These are phyloP conservation scores for Synodontis membranacea DNA, from an alignment of 2,113 vertebrate species.

Conservation along the genomic window DNA sequence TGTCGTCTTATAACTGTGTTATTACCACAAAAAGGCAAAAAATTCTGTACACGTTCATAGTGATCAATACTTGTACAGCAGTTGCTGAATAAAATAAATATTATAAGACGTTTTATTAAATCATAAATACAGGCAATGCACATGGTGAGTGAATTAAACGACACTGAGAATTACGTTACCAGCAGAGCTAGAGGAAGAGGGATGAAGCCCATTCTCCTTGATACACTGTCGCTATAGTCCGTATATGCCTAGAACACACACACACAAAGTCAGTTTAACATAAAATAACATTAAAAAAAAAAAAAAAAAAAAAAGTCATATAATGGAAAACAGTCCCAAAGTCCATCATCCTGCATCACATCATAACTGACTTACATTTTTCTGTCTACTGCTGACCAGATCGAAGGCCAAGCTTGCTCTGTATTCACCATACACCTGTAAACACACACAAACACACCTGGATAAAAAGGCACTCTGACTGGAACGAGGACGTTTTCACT, in stretches of 20 bases:
- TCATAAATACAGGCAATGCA: background rate
- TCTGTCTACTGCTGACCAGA: slow-evolving; percentile 97
- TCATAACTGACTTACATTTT: slow-evolving; percentile 83
- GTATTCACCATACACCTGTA: slow-evolving; percentile 96
- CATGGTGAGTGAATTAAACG: background rate
- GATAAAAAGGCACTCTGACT: background rate
- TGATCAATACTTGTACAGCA: background rate
- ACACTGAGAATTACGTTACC: slow-evolving; percentile 68
- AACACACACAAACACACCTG: background rate
- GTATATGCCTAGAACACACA: slow-evolving; percentile 87
- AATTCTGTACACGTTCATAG: background rate
- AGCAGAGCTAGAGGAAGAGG: slow-evolving; percentile 94
- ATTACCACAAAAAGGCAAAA: background rate
- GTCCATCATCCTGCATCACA: background rate
- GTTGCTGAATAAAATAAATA: background rate
- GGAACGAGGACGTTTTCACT: background rate
- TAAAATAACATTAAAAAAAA: background rate
- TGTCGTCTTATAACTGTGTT: background rate
- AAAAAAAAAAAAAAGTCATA: background rate
- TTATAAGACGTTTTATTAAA: background rate
- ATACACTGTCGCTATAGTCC: slow-evolving; percentile 97
- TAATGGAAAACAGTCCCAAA: background rate
- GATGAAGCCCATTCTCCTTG: slow-evolving; percentile 98
- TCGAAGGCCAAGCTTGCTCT: slow-evolving; percentile 97
- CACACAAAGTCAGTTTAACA: slow-evolving; percentile 21